These are phyloP conservation scores for Athripsodes cinereus DNA, from an alignment of 2,888 invertebrate species.

Conservation along the genomic window DNA sequence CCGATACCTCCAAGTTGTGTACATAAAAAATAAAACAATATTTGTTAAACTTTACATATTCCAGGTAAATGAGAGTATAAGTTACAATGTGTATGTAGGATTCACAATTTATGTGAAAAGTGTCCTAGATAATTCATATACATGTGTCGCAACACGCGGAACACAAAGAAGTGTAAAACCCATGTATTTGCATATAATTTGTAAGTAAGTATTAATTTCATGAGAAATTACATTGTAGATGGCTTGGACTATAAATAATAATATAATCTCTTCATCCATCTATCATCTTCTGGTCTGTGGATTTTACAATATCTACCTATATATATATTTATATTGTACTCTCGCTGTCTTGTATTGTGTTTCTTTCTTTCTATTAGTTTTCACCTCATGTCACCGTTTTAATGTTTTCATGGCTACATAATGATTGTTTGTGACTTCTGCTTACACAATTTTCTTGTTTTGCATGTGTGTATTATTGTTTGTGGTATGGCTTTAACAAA, in stretches of 20 bases:
- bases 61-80: slow-evolving; percentile 31
- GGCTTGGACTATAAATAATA: slow-evolving; percentile 17
- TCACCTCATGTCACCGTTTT: slow-evolving; percentile 17
- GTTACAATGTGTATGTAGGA: slow-evolving; percentile 43
- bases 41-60: slow-evolving; percentile 26
- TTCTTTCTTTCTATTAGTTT: too few relatives aligned
- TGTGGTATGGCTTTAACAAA: slow-evolving; percentile 15
- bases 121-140: slow-evolving; percentile 32
- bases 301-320: too few relatives aligned
- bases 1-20: too few relatives aligned
- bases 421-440: slow-evolving; percentile 9
- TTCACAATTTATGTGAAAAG: slow-evolving; percentile 35
- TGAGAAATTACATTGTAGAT: background rate
- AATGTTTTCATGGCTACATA: background rate
- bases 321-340: too few relatives aligned
- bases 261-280: slow-evolving; percentile 23
- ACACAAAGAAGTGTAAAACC: background rate
- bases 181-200: slow-evolving; percentile 24
- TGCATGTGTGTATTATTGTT: slow-evolving; percentile 4
- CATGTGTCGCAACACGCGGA: slow-evolving; percentile 31
- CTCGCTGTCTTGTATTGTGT: too few relatives aligned
- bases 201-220: slow-evolving; percentile 29
- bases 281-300: slow-evolving; percentile 9
- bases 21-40: too few relatives aligned
- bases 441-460: slow-evolving; percentile 10